Percentiles rank a stretch among this genome's conserved stretches.
These are phyloP conservation scores for Enteromius anoplus DNA, from an alignment of 2,797 vertebrate species.

Conservation along the genomic window DNA sequence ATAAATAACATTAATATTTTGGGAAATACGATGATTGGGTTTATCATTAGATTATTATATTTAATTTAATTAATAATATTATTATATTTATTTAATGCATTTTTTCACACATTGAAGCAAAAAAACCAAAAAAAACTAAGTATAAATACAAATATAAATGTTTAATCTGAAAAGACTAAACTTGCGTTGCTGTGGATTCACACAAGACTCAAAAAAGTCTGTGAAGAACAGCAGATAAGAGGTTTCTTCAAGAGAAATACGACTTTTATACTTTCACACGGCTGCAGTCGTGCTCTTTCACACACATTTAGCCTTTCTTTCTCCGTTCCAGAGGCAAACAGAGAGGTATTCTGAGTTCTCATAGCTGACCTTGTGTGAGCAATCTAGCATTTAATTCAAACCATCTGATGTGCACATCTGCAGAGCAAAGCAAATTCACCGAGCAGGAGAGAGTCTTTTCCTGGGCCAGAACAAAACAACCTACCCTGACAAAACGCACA, in stretches of 20 bases:
- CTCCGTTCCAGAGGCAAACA: constrained; percentile 56
- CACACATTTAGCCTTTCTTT: constrained; percentile 34
- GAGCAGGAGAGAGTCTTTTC: constrained; percentile 47
- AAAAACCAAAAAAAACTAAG: neutral
- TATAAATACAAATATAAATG: too few relatives aligned
- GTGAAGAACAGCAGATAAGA: constrained; percentile 20
- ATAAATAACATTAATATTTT: neutral
- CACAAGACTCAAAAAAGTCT: constrained; percentile 3
- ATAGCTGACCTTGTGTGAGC: constrained; percentile 74
- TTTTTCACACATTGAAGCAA: neutral
- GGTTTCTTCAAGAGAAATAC: constrained; percentile 1
- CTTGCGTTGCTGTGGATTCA: too few relatives aligned
- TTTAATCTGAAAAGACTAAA: too few relatives aligned
- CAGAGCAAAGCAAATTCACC: constrained; percentile 74
- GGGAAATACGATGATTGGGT: neutral
- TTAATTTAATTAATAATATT: too few relatives aligned
- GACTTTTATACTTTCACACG: constrained; percentile 31
- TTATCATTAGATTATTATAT: neutral
- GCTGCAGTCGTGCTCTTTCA: neutral
- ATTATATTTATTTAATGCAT: too few relatives aligned
- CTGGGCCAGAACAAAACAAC: constrained; percentile 34
- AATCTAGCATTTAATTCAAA: constrained; percentile 77
- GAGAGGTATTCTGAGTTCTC: constrained; percentile 68
- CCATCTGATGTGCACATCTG: constrained; percentile 81
- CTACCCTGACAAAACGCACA: constrained; percentile 14